Percentiles rank a stretch among this genome's conserved stretches.
These are phyloP conservation scores for Mallotus villosus DNA, from an alignment of 2,797 vertebrate species.

Conservation along the genomic window DNA sequence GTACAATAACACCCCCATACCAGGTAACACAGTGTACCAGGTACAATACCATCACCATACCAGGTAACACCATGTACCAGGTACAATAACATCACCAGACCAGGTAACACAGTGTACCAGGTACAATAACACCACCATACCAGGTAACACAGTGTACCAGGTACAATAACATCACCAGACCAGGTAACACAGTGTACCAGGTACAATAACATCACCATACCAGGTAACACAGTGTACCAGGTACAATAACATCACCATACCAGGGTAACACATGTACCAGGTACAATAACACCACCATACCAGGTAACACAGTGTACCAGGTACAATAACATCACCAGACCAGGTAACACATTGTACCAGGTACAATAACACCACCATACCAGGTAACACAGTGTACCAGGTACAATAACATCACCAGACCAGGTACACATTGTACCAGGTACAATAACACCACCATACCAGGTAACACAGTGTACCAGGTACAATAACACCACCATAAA, in stretches of 20 bases:
- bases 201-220: too few species aligned
- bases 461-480: conserved; percentile 76
- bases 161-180: too few species aligned
- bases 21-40: conserved; percentile 49
- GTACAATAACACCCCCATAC: conserved; percentile 54
- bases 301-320: conserved; percentile 50
- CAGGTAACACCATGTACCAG: too few species aligned
- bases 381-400: conserved; percentile 50
- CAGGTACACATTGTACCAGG: conserved; percentile 76
- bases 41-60: conserved; percentile 57
- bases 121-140: too few species aligned
- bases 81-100: too few species aligned
- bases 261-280: conserved; percentile 73
- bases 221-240: too few species aligned
- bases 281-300: conserved; percentile 54
- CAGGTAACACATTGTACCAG: conserved; percentile 73
- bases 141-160: too few species aligned
- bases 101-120: too few species aligned
- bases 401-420: conserved; percentile 55
- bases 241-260: too few species aligned
- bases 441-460: conserved; percentile 39
- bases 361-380: conserved; percentile 54
- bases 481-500: conserved; percentile 39
- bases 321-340: conserved; percentile 55
- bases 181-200: too few species aligned